Evolutionary conservation across 2,113 vertebrate species (phyloP), one percentile per base, ranked within the genome.

Genomic region (Aphelocoma coerulescens): DNA sequence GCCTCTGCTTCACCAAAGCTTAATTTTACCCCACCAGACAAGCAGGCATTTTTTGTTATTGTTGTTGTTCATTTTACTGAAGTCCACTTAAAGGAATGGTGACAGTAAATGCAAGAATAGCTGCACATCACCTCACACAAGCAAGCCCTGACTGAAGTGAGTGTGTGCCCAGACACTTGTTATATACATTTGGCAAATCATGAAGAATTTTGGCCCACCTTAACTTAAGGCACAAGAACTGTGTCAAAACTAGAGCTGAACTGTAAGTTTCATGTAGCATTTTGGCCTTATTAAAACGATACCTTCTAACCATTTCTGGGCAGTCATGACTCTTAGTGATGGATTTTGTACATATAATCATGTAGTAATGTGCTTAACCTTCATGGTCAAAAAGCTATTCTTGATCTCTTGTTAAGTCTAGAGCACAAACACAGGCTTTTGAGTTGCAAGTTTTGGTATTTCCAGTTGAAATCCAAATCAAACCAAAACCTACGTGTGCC

Each of bases 401-500:
- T 7, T 77, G 33, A 52, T 41, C 13, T 17, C 27, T 23, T 48
- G 2, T 7, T 11, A 85, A 48, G 59, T 33, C 49, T 39, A 55
- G 15, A 87, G 24, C 24, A 54, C 11, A 80, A 65, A 67, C 16
- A 46, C 4, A 3, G 4, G 3, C 43, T 37, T 63, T 28, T 26
- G 20, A 63, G 13, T 37, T 43, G 26, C 44, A 91, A 52, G 20
- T 52, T 86, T 30, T 33, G 35, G 0, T 44, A 49, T 17, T 74
- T 77, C 33, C 67, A 72, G 27, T 8, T 52, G 13, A 89, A 88
- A 68, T 14, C 39, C n/a, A 80, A 52, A 61, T 37, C 49, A 61
- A 65, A 39, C 20, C 0, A 0, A 90, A 35, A 76, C 11, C 11
- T 44, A 3, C 3, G 4, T 10, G 11, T 68, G 23, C 13, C 61